These are phyloP conservation scores for Batillaria attramentaria DNA, from an alignment of 1,140 invertebrate species.

Conservation along the genomic window DNA sequence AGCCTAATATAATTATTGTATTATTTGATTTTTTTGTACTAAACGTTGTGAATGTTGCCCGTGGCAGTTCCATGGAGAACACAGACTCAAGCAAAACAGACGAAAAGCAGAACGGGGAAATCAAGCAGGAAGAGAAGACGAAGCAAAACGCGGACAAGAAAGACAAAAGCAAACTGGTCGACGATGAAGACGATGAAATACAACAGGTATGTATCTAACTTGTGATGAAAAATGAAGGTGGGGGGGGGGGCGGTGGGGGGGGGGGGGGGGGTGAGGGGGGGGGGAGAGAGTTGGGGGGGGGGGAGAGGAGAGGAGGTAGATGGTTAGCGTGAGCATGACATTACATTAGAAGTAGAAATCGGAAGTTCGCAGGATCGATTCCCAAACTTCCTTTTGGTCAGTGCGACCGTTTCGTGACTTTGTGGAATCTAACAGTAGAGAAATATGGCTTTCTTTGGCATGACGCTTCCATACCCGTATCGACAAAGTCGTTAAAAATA, in stretches of 20 bases:
- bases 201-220: background rate
- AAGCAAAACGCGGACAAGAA: background rate
- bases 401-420: no score
- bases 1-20: background rate
- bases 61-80: background rate
- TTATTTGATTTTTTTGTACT: background rate
- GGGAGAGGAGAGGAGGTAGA: no score
- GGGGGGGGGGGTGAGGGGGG: background rate
- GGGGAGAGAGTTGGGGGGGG: no score
- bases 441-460: no score
- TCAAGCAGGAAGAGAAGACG: background rate
- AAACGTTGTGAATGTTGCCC: background rate
- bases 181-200: conserved; percentile 17
- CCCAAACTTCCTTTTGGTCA: background rate
- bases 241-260: background rate
- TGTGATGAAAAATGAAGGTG: background rate
- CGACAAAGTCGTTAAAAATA: no score
- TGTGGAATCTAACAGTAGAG: no score
- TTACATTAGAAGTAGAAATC: no score
- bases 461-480: no score
- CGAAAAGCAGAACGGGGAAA: background rate
- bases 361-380: no score
- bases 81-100: background rate
- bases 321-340: no score
- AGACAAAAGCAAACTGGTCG: background rate